A percentile compares a stretch with the other conserved stretches of the same genome.
Evolutionary conservation across 2,888 invertebrate species (phyloP).

Genomic region (Digitonthophagus gazella): DNA sequence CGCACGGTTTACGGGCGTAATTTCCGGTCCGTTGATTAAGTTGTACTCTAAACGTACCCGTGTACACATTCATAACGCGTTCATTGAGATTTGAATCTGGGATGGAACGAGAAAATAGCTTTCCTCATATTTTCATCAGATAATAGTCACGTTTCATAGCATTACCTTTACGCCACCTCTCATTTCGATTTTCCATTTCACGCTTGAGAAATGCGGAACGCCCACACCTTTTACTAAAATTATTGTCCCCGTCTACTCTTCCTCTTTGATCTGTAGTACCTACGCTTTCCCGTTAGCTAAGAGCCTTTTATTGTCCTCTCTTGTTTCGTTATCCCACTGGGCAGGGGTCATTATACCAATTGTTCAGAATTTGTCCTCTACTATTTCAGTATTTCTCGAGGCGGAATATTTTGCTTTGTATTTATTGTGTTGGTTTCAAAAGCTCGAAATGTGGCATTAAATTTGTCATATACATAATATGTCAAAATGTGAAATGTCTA

Average conservation of each 20-base stretch:
- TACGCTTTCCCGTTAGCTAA: neutral
- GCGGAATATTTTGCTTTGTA: neutral
- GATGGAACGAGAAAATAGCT: neutral
- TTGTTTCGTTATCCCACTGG: neutral
- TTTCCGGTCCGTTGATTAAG: neutral
- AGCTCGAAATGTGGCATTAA: too few relatives aligned
- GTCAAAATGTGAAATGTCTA: neutral
- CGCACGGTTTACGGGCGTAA: neutral
- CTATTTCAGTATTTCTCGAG: neutral
- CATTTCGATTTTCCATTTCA: neutral
- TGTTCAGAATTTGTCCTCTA: neutral
- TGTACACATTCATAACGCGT: neutral
- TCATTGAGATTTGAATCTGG: neutral
- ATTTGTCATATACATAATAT: too few relatives aligned
- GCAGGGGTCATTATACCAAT: neutral
- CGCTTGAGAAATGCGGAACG: neutral
- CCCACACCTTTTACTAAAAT: neutral
- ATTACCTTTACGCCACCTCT: neutral
- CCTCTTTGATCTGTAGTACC: neutral
- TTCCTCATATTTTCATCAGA: neutral
- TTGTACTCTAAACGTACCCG: neutral
- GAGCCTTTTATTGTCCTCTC: neutral
- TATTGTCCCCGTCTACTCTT: neutral
- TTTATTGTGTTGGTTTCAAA: too few relatives aligned
- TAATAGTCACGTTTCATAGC: neutral